Evolutionary conservation across 1,140 invertebrate genomes (phyloP), one percentile per base, ranked within the genome.

Genomic region (Saccostrea cuccullata): DNA sequence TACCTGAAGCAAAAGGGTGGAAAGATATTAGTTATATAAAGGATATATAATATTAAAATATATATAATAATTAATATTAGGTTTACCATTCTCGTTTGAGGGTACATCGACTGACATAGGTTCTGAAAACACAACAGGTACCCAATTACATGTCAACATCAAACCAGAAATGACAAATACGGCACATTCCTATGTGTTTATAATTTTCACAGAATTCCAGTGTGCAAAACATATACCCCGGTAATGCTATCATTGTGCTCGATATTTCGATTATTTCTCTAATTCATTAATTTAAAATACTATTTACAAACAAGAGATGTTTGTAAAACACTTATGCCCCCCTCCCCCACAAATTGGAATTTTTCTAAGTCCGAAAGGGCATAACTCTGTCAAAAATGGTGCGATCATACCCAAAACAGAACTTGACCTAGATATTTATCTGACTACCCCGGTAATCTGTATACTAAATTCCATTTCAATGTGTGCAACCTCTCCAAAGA

Each of bases 81-180:
- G 30, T 17, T 77, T 77, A 77, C 70, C 70, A 77, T 77, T 77
- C 70, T 77, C 70, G 26, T 73, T 73, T 73, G 67, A 73, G 26
- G 70, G 70, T 36, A 77, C 70, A 77, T 77, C 70, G 30, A 77
- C 30, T 13, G 70, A 77, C 70, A 77, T 36, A 77, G 23, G 26
- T 77, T 77, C 70, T 77, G 70, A 77, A 77, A 77, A 26, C 70
- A 77, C 70, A 77, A 77, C 70, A 77, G 2, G 13, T 13, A 77
- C n/a, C 17, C 9, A 47, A 47, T 47, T 20, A 64, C 6, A 64
- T 64, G n/a, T 17, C n/a, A 64, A 64, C 58, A 64, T 64, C 58
- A 64, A 64, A n/a, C 58, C n/a, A 64, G 58, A 5, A 20, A n/a
- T 64, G n/a, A 15, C n/a, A 64, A 64, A 64, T 64, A n/a, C n/a